A percentile compares a stretch with the other conserved stretches of the same genome.
Conservation (phyloP, 1,140 invertebrate species). For the Battus philenor region DNA sequence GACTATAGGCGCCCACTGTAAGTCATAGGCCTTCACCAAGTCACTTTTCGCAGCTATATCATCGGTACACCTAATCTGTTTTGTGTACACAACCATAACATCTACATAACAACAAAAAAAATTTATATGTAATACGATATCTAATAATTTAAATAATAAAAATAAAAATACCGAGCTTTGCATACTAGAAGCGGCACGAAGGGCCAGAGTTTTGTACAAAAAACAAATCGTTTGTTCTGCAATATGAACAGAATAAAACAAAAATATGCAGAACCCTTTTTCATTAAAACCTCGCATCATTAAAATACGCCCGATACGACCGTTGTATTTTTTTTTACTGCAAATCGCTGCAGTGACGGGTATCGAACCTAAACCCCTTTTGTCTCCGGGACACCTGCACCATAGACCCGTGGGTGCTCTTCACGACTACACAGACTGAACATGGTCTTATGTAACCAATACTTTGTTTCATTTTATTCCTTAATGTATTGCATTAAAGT, state of each 20-base stretch:
- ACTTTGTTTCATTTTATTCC: constrained; percentile 13
- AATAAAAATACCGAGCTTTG: constrained; percentile 1
- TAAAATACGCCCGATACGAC: constrained; percentile 30
- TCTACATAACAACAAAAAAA: no score
- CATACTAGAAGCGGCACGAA: not conserved
- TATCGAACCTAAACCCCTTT: constrained; percentile 63
- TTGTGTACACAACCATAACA: no score
- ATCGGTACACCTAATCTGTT: no score
- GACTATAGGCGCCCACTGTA: no score
- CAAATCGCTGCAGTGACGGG: constrained; percentile 49
- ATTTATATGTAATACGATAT: no score
- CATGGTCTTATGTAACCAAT: constrained; percentile 27
- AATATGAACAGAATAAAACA: constrained; percentile 23
- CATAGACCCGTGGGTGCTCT: constrained; percentile 59
- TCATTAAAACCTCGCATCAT: constrained; percentile 28
- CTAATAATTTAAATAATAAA: no score
- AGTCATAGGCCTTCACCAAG: no score
- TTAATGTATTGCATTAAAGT: constrained; percentile 3
- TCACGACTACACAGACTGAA: constrained; percentile 40
- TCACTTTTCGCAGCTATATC: no score
- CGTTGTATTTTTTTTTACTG: constrained; percentile 43
- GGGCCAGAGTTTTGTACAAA: no score
- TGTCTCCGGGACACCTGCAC: constrained; percentile 62
- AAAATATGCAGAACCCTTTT: constrained; percentile 30
- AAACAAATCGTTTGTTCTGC: constrained; percentile 10